Evolutionary conservation across 2,113 vertebrate genomes (phyloP).

Genomic region (Galemys pyrenaicus): DNA sequence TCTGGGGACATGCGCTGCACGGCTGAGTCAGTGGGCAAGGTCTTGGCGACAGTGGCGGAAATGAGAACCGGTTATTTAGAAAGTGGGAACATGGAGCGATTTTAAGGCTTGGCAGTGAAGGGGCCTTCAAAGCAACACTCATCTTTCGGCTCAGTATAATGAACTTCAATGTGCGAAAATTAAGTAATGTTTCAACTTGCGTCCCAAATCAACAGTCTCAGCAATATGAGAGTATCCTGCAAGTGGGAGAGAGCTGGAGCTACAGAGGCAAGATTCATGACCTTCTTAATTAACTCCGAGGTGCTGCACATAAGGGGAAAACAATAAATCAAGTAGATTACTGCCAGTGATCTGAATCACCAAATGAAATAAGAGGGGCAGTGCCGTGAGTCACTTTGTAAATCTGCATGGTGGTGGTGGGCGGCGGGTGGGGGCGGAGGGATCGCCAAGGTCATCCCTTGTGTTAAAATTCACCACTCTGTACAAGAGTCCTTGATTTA

Average conservation of each 20-base stretch:
- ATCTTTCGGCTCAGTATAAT: constrained; percentile 64
- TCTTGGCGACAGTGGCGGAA: constrained; percentile 51
- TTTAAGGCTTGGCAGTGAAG: constrained; percentile 60
- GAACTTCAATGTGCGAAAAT: constrained; percentile 76
- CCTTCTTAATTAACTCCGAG: constrained; percentile 72
- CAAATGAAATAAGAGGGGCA: constrained; percentile 68
- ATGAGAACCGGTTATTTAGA: constrained; percentile 66
- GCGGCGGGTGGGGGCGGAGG: too few species aligned
- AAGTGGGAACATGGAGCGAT: constrained; percentile 4
- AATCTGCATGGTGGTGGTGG: constrained; percentile 50
- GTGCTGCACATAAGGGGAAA: constrained; percentile 57
- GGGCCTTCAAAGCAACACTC: constrained; percentile 50
- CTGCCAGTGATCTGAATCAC: constrained; percentile 54
- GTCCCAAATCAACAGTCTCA: constrained; percentile 67
- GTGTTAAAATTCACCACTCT: constrained; percentile 28
- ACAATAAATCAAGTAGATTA: constrained; percentile 75
- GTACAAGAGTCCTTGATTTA: not conserved
- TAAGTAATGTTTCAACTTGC: constrained; percentile 72
- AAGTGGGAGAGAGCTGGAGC: constrained; percentile 47
- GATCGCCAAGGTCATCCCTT: constrained; percentile 62
- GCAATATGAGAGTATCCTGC: constrained; percentile 53
- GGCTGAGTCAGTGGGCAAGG: constrained; percentile 29
- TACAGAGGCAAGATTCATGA: constrained; percentile 69
- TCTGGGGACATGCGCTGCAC: not conserved
- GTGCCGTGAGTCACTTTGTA: constrained; percentile 67